A percentile compares a stretch with the other conserved stretches of the same genome.
phyloP scores from a whole-genome alignment of 2,797 vertebrate genomes.

The Amblyopsis hoosieri region DNA sequence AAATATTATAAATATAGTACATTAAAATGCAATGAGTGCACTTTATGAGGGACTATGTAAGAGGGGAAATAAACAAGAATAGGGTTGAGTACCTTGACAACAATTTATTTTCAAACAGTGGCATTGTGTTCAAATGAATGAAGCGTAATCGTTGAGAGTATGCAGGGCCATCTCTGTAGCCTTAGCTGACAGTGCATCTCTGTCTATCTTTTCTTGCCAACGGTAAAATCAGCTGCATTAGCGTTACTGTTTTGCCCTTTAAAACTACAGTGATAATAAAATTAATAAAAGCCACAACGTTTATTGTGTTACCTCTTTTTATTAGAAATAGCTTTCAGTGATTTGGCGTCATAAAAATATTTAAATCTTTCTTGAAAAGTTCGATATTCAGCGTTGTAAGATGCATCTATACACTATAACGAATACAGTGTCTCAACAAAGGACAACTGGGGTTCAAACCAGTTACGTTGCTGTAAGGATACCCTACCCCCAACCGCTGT shows the following conservation, averaged over 20 bases:
- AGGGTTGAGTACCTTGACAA: not conserved
- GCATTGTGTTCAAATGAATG: constrained; percentile 13
- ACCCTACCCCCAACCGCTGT: constrained; percentile 19
- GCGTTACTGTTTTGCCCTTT: constrained; percentile 8
- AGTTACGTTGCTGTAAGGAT: constrained; percentile 26
- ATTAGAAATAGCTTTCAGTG: not conserved
- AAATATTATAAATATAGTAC: too few species aligned
- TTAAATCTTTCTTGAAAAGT: too few species aligned
- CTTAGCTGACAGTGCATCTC: constrained; percentile 44
- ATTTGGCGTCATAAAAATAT: not conserved
- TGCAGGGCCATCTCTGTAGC: constrained; percentile 39
- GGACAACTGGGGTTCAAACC: constrained; percentile 8
- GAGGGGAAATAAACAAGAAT: not conserved
- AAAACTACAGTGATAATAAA: not conserved
- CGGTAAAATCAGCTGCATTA: constrained; percentile 14
- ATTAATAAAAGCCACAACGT: constrained; percentile 8
- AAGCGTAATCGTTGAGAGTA: constrained; percentile 16
- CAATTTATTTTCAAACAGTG: constrained; percentile 4
- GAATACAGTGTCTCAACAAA: constrained; percentile 7
- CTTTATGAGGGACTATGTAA: too few species aligned
- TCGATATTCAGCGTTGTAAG: not conserved
- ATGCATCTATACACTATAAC: not conserved
- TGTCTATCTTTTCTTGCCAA: constrained; percentile 47
- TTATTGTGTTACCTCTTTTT: not conserved
- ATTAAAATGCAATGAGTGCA: too few species aligned